phyloP scores from a whole-genome alignment of 2,888 invertebrate species.

The Artemia sinica region DNA sequence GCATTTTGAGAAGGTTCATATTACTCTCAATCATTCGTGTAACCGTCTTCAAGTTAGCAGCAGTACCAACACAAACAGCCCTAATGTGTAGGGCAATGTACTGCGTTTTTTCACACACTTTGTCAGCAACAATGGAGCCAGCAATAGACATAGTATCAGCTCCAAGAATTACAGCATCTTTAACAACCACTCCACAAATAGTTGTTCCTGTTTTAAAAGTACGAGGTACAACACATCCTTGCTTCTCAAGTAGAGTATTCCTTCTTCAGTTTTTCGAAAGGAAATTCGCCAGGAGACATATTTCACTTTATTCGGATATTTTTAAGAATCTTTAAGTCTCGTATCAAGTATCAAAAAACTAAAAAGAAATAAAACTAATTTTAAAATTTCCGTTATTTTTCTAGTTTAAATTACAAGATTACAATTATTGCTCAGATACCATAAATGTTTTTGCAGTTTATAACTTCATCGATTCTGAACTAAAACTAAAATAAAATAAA shows the following conservation, averaged over 20 bases:
- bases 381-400: too few species aligned
- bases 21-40: constrained; percentile 83
- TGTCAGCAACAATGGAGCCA: constrained; percentile 86
- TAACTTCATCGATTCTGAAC: too few species aligned
- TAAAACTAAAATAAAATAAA: too few species aligned
- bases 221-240: constrained; percentile 65
- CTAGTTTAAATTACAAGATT: too few species aligned
- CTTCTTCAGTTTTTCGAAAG: too few species aligned
- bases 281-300: too few species aligned
- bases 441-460: too few species aligned
- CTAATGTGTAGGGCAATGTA: constrained; percentile 68
- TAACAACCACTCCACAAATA: constrained; percentile 72
- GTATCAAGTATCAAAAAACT: too few species aligned
- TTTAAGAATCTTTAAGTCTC: too few species aligned
- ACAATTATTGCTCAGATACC: too few species aligned
- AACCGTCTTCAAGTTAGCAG: constrained; percentile 92
- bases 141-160: constrained; percentile 96
- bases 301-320: too few species aligned
- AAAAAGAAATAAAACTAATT: too few species aligned
- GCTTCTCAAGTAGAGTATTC: constrained; percentile 55
- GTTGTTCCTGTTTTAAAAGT: constrained; percentile 94
- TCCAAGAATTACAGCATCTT: constrained; percentile 91
- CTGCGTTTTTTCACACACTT: constrained; percentile 88
- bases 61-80: constrained; percentile 96
- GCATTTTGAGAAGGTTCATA: constrained; percentile 74